Base-by-base conservation (phyloP, 1,140 invertebrate genomes). In the Sarcophaga bullata region DNA sequence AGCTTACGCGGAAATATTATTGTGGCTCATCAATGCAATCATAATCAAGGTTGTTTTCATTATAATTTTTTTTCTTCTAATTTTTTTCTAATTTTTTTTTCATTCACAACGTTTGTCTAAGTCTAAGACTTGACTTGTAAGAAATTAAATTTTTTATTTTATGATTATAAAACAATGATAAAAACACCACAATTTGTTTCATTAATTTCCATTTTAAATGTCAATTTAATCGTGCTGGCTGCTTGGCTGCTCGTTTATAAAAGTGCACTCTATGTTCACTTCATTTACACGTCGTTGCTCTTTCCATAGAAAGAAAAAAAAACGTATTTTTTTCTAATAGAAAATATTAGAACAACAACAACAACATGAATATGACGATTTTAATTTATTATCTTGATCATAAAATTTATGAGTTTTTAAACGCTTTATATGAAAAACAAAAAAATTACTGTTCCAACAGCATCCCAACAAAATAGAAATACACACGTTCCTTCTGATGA, bases 331-430 rank as follows among this genome's bases (percentile, higher is more conserved):
- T 62, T 15, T 15, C 11, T 68, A 25, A 6, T 68, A 7, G 17
- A 17, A 8, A 68, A 68, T 19, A 68, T 17, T 2, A 68, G 7
- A 25, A 68, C 17, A 68, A 68, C 10, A 68, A 68, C 7, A 19
- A 68, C 7, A 68, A 25, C 25, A 9, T 19, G 7, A 68, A 68
- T 19, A 68, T 19, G 19, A 3, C 1, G 62, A 25, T 68, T 15
- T 62, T 68, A 68, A 68, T 68, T 68, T 68, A 68, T 68, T 68
- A 19, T 17, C 19, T 68, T 68, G 62, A 68, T 68, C 62, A 68
- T 19, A 19, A 25, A 68, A 68, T 8, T 68, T 68, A 68, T 68
- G 62, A 68, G 19, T 25, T 68, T 68, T 68, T 68, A 68, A 68
- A 68, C 62, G 62, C 0, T 68, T 68, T 68, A 58, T 25, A 19